A percentile compares a stretch with the other conserved stretches of the same genome.
Conservation (phyloP, 2,888 invertebrate species). For the Eupithecia dodoneata region DNA sequence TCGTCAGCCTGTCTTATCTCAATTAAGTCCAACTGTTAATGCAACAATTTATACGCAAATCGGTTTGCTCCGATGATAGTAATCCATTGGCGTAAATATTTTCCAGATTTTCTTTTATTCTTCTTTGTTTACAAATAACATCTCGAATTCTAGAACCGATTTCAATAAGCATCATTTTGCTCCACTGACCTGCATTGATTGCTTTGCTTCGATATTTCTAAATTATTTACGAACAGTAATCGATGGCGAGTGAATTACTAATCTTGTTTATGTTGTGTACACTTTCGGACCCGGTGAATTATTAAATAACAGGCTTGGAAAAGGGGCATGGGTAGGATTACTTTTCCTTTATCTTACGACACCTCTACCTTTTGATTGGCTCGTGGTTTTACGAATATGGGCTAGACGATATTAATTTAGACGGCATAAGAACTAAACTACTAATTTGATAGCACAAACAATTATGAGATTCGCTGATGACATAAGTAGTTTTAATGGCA, state of each 20-base stretch:
- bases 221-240: constrained; percentile 13
- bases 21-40: too few species aligned
- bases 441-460: too few species aligned
- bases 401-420: too few species aligned
- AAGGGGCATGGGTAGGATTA: too few species aligned
- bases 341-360: too few species aligned
- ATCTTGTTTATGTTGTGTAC: not conserved
- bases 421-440: too few species aligned
- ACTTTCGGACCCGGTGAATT: not conserved
- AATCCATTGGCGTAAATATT: not conserved
- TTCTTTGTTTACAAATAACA: not conserved
- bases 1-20: constrained; percentile 50
- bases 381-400: too few species aligned
- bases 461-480: too few species aligned
- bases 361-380: too few species aligned
- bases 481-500: too few species aligned
- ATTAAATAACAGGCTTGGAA: not conserved
- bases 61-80: not conserved
- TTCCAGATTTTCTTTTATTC: not conserved
- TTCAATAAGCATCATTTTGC: not conserved
- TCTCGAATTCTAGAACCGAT: not conserved
- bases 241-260: not conserved
- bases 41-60: too few species aligned
- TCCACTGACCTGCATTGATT: constrained; percentile 16
- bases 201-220: not conserved